Evolutionary conservation across 2,797 vertebrate genomes (phyloP).

Genomic region (Smutsia temminckii): DNA sequence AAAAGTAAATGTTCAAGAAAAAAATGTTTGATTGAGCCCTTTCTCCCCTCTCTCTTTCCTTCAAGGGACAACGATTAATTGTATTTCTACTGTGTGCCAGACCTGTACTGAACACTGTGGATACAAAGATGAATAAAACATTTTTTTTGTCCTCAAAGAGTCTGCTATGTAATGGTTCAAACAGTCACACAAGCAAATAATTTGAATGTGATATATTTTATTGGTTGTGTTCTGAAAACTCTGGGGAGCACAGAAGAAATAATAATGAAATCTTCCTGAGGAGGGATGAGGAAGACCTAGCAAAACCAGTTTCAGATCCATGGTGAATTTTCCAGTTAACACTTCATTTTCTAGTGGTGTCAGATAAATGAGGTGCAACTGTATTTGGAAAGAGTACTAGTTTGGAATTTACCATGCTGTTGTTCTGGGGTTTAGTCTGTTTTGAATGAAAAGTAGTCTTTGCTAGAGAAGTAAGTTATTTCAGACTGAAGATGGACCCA

Average conservation of each 20-base stretch:
- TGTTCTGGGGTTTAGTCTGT: not conserved
- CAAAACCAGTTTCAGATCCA: not conserved
- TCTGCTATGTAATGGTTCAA: not conserved
- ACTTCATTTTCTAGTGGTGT: not conserved
- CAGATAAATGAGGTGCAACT: not conserved
- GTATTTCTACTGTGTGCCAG: not conserved
- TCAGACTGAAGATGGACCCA: not conserved
- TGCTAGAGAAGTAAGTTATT: not conserved
- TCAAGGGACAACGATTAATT: constrained; percentile 6
- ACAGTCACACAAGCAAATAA: not conserved
- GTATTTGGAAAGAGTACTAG: not conserved
- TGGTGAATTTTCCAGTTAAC: not conserved
- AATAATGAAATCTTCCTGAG: not conserved
- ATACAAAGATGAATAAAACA: not conserved
- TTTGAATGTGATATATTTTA: not conserved
- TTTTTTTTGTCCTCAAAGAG: not conserved
- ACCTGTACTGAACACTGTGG: not conserved
- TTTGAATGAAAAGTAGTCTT: not conserved
- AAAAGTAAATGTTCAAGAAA: not conserved
- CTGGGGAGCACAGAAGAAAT: not conserved
- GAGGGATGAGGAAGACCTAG: not conserved
- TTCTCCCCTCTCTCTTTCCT: not conserved
- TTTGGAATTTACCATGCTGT: not conserved
- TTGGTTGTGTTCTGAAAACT: not conserved
- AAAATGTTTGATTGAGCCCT: not conserved